These are phyloP conservation scores for Australoheros scitulus DNA, from an alignment of 2,113 vertebrate species.

Conservation along the genomic window DNA sequence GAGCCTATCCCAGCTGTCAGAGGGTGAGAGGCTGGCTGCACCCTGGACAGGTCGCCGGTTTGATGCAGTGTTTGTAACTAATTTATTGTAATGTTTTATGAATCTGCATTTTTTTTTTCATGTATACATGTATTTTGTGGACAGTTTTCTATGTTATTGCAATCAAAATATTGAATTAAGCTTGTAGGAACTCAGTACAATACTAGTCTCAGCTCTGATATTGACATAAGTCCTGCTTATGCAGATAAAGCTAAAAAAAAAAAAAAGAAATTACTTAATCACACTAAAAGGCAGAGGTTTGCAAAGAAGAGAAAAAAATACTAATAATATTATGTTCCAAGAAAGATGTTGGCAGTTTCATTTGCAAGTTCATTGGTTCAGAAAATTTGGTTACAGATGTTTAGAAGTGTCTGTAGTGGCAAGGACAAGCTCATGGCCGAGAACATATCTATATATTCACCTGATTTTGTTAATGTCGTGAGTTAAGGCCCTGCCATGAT, in stretches of 20 bases:
- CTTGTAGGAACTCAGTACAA: not conserved
- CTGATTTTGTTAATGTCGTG: not conserved
- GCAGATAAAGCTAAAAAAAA: not conserved
- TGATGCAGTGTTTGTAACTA: not conserved
- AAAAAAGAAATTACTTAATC: not conserved
- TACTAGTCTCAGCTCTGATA: not conserved
- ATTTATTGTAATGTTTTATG: not conserved
- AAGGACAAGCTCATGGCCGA: not conserved
- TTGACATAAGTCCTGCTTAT: not conserved
- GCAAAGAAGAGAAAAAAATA: not conserved
- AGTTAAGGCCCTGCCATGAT: not conserved
- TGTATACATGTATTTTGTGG: not conserved
- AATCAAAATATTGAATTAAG: not conserved
- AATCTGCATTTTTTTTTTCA: no score
- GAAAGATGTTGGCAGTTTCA: not conserved
- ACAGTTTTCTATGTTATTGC: not conserved
- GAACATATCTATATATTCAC: not conserved
- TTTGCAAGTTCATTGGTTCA: not conserved
- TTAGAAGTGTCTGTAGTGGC: not conserved
- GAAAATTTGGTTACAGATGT: not conserved
- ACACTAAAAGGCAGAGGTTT: not conserved
- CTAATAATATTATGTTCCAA: not conserved
- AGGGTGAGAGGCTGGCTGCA: not conserved
- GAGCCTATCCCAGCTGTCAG: not conserved
- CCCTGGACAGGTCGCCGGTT: not conserved